Evolutionary conservation across 2,888 invertebrate genomes (phyloP).

Genomic region (Horisme vitalbata): DNA sequence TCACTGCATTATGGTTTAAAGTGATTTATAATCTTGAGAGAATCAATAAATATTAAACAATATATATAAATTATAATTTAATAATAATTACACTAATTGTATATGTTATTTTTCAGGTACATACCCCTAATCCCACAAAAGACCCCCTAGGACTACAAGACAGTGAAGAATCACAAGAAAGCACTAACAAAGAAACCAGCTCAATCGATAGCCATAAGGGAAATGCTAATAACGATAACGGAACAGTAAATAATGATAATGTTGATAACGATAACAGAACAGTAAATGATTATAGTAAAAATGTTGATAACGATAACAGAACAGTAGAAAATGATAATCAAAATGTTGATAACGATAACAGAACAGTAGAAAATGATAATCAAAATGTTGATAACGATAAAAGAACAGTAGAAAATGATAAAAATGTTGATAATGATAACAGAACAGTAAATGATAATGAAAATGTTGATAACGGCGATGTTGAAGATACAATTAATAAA

Average conservation of each 20-base stretch:
- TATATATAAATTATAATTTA: too few relatives aligned
- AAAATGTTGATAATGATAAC: neutral
- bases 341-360: neutral
- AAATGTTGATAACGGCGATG: neutral
- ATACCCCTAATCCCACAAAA: neutral
- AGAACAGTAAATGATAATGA: neutral
- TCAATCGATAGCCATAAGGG: too few relatives aligned
- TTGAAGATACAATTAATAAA: neutral
- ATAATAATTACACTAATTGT: too few relatives aligned
- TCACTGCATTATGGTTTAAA: too few relatives aligned
- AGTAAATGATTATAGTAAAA: neutral
- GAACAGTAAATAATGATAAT: neutral
- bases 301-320: slow-evolving; percentile 5
- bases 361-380: neutral
- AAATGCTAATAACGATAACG: slow-evolving; percentile 10
- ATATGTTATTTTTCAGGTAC: slow-evolving; percentile 7
- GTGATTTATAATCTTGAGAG: too few relatives aligned
- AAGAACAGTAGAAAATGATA: neutral
- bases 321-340: slow-evolving; percentile 1
- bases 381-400: neutral
- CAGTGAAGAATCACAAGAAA: slow-evolving; percentile 1
- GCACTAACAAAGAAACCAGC: neutral
- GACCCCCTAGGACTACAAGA: neutral
- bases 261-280: slow-evolving; percentile 11
- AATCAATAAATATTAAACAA: too few relatives aligned